Percentiles rank a stretch among this genome's conserved stretches.
phyloP scores from a whole-genome alignment of 2,888 invertebrate genomes.

The Mayetiola destructor region DNA sequence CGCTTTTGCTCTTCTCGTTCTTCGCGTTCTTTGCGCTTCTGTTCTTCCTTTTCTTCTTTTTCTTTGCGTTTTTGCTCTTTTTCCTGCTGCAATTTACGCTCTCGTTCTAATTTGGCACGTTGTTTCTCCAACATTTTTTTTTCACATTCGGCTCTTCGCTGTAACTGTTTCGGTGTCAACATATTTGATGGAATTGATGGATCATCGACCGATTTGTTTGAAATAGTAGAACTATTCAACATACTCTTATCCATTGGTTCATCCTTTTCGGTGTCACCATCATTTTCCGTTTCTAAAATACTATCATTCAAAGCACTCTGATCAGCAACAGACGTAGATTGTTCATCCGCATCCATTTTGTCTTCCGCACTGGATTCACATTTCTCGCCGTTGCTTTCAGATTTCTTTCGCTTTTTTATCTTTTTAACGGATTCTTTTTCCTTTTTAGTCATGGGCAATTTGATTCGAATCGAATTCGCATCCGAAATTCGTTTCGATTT shows the following conservation, averaged over 20 bases:
- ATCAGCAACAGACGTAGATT: neutral
- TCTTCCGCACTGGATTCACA: too few species aligned
- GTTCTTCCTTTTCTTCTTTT: slow-evolving; percentile 34
- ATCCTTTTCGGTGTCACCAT: neutral
- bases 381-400: too few species aligned
- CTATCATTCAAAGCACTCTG: neutral
- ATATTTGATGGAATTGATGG: neutral
- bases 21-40: slow-evolving; percentile 34
- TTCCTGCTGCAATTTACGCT: slow-evolving; percentile 36
- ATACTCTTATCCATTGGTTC: neutral
- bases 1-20: slow-evolving; percentile 28
- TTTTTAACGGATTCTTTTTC: neutral
- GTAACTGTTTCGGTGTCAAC: slow-evolving; percentile 13
- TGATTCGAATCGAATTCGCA: neutral
- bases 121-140: slow-evolving; percentile 4
- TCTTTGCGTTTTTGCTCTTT: slow-evolving; percentile 37
- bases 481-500: neutral
- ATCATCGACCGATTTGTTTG: neutral
- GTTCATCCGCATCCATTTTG: neutral
- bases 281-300: neutral
- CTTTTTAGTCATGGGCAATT: neutral
- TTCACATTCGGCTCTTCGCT: slow-evolving; percentile 5
- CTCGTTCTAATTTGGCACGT: slow-evolving; percentile 28
- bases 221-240: neutral
- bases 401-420: neutral